Evolutionary conservation across 2,113 vertebrate genomes (phyloP).

Genomic region (Sminthopsis crassicaudata): DNA sequence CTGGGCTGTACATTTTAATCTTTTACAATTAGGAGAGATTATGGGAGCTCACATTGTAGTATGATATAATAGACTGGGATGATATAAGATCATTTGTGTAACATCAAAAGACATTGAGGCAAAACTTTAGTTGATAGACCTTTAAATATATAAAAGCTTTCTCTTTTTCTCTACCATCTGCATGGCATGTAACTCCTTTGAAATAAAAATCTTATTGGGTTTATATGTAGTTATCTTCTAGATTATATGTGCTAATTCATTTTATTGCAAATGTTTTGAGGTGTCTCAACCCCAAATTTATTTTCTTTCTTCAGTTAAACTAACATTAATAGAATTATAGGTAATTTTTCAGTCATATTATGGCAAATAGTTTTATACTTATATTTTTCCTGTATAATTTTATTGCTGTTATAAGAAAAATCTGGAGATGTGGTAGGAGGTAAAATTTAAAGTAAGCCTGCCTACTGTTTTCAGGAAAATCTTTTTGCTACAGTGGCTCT

Average conservation of each 20-base stretch:
- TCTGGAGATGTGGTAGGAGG: background rate
- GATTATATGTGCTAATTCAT: background rate
- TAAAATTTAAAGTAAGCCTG: background rate
- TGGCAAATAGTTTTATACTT: background rate
- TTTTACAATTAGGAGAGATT: background rate
- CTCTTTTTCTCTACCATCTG: background rate
- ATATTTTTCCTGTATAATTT: background rate
- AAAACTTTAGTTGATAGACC: background rate
- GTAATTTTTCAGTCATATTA: background rate
- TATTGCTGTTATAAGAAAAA: background rate
- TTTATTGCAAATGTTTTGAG: background rate
- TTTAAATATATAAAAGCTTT: background rate
- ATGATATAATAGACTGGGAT: no score
- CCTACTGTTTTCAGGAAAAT: background rate
- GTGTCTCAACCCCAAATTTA: background rate
- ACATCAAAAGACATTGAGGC: background rate
- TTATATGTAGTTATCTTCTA: background rate
- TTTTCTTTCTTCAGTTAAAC: background rate
- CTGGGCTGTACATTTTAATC: background rate
- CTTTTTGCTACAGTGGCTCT: background rate
- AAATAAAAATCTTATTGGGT: background rate
- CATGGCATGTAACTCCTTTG: background rate
- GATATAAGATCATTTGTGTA: background rate
- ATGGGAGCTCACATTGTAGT: background rate
- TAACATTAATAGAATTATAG: background rate